Evolutionary conservation across 2,113 vertebrate species (phyloP), one percentile per base, ranked within the genome.

Genomic region (Leptobrachium ailaonicum): DNA sequence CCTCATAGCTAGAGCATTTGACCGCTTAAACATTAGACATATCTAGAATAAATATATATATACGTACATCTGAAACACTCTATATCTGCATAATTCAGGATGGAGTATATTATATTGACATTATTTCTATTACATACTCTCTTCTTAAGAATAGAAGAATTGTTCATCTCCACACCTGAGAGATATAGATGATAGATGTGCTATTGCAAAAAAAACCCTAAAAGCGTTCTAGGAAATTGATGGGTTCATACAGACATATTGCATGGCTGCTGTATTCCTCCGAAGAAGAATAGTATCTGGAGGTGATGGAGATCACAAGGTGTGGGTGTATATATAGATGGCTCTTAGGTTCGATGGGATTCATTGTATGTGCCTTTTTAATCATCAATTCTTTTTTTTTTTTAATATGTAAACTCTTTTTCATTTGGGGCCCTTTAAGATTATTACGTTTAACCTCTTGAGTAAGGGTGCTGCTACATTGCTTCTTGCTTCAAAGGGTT

Each of bases 221-320:
- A 20, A 72, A 9, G 1, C 44, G 11, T 2, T 20, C 10, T 72
- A 10, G 13, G 54, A 54, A 11, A 32, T 72, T 56, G 47, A 41
- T 50, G 47, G 40, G 11, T 54, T 41, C 32, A 32, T 50, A 72
- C 9, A 53, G 70, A 41, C 32, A 56, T 40, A 40, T n/a, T 71
- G 69, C 44, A 32, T 40, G 6, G 4, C 8, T 56, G 20, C 3
- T 72, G 2, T 14, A 72, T 10, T 72, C 47, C 32, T 54, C 7
- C 45, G 41, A 44, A 2, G 11, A 45, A 71, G n/a, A 54, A 40
- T 20, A 41, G 11, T 32, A 40, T 56, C 1, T 54, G 20, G 9
- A 54, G 70, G 70, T 53, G 47, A 41, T 72, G 47, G 13, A n/a
- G 47, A 44, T 72, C 50, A 53, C 40, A 53, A 72, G 11, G 47